Evolutionary conservation across 2,888 invertebrate species (phyloP).

Genomic region (Polietes domitor): DNA sequence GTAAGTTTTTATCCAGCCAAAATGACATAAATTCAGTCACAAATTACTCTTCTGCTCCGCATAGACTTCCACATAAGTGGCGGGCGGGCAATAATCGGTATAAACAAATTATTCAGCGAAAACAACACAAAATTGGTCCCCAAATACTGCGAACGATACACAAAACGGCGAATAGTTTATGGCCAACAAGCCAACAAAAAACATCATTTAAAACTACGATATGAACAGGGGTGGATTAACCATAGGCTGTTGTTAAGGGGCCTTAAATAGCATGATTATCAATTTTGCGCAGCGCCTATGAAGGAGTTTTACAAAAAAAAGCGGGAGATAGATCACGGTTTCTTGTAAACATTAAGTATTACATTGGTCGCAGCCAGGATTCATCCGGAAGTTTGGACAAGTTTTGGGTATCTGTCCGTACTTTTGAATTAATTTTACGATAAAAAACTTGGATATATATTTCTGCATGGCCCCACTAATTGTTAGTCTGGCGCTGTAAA

Average conservation of each 20-base stretch:
- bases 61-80: constrained; percentile 14
- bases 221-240: not conserved
- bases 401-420: no score
- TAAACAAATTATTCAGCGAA: constrained; percentile 31
- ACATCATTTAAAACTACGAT: constrained; percentile 32
- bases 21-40: constrained; percentile 44
- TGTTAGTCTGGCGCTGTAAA: not conserved
- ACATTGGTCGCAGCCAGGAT: no score
- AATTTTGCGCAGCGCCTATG: no score
- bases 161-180: constrained; percentile 34
- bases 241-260: no score
- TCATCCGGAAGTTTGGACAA: no score
- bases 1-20: constrained; percentile 3
- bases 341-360: no score
- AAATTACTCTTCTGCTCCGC: constrained; percentile 27
- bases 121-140: constrained; percentile 10
- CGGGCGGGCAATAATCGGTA: constrained; percentile 13
- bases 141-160: constrained; percentile 35
- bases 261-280: no score
- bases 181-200: constrained; percentile 10
- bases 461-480: no score
- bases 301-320: no score
- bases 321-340: no score
- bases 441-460: not conserved
- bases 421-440: no score